Evolutionary conservation across 2,797 vertebrate genomes (phyloP).

Genomic region (Podarcis siculus): DNA sequence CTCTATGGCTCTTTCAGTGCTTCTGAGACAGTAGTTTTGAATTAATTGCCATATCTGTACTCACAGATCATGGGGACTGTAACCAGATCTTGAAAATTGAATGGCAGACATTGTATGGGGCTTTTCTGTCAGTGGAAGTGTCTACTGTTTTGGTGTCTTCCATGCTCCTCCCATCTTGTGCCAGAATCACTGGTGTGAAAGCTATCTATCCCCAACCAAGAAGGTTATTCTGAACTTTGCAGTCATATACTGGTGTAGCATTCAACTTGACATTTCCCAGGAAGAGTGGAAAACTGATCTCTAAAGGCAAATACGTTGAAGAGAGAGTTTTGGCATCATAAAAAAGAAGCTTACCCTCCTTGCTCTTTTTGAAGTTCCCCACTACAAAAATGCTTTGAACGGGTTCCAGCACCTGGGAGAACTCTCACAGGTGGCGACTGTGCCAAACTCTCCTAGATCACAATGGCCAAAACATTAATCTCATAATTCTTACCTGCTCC

Average conservation of each 20-base stretch:
- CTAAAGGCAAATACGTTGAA: background rate
- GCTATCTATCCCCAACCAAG: background rate
- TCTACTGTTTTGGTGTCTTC: background rate
- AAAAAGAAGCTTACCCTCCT: background rate
- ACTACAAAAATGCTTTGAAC: background rate
- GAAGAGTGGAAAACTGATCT: background rate
- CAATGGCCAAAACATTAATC: background rate
- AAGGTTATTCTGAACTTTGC: background rate
- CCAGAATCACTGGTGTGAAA: background rate
- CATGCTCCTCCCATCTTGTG: background rate
- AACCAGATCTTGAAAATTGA: background rate
- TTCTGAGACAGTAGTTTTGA: background rate
- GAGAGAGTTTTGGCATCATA: background rate
- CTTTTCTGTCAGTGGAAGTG: background rate
- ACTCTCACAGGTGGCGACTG: background rate
- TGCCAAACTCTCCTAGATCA: background rate
- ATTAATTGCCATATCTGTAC: slow-evolving; percentile 22
- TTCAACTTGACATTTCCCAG: background rate
- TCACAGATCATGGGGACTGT: background rate
- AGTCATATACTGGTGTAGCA: background rate
- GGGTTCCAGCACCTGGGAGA: slow-evolving; percentile 18
- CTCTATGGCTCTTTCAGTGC: slow-evolving; percentile 9
- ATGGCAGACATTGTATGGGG: background rate
- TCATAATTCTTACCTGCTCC: background rate
- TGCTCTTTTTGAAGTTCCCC: background rate